Evolutionary conservation across 2,113 vertebrate species (phyloP).

Genomic region (Albula goreensis): DNA sequence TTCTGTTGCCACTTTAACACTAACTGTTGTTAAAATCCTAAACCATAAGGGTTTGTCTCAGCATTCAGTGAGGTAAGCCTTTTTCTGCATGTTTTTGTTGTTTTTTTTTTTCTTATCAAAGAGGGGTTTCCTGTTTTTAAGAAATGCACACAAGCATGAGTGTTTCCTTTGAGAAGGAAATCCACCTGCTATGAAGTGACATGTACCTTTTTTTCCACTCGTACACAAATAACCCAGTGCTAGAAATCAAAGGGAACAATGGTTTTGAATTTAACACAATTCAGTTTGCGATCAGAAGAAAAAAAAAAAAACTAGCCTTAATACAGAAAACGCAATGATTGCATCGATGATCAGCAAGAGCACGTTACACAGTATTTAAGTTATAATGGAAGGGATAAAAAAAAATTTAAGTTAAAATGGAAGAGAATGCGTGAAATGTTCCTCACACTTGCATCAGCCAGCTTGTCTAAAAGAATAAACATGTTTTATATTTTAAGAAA

Average conservation of each 20-base stretch:
- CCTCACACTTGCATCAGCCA: neutral
- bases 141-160: conserved; percentile 36
- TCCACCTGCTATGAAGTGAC: conserved; percentile 18
- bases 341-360: neutral
- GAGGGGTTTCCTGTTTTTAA: conserved; percentile 33
- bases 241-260: conserved; percentile 45
- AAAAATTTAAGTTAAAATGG: neutral
- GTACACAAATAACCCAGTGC: conserved; percentile 30
- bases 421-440: neutral
- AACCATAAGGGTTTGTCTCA: neutral
- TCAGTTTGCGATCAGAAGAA: neutral
- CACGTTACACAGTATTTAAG: neutral
- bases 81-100: neutral
- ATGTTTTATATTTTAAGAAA: conserved; percentile 29
- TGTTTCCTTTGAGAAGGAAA: conserved; percentile 35
- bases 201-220: conserved; percentile 27
- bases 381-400: neutral
- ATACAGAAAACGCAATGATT: neutral
- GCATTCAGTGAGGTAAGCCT: too few relatives aligned
- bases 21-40: conserved; percentile 16
- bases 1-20: conserved; percentile 31
- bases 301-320: neutral
- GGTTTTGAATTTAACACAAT: conserved; percentile 50
- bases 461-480: neutral
- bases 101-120: conserved; percentile 2